These are phyloP conservation scores for Morinoia aosen DNA, from an alignment of 2,888 invertebrate species.

Conservation along the genomic window DNA sequence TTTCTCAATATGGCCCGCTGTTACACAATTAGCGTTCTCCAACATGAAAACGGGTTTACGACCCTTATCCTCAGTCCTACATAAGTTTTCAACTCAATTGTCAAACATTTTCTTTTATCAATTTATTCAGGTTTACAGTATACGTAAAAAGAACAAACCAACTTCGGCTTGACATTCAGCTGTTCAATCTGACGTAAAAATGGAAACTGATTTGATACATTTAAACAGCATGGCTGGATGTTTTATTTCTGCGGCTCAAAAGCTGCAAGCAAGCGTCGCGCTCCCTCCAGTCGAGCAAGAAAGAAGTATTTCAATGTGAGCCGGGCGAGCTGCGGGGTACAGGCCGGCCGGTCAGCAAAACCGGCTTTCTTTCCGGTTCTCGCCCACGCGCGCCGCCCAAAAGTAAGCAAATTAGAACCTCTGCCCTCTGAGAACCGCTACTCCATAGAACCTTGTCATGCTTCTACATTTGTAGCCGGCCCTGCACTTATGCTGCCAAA, in stretches of 20 bases:
- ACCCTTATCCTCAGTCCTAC: too few relatives aligned
- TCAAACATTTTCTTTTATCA: too few relatives aligned
- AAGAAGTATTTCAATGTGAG: not conserved
- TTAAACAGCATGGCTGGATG: not conserved
- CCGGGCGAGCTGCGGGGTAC: not conserved
- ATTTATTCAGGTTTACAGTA: too few relatives aligned
- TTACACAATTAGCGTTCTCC: too few relatives aligned
- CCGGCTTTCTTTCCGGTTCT: conserved; percentile 17
- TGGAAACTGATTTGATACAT: too few relatives aligned
- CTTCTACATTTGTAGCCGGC: not conserved
- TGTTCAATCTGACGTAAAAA: too few relatives aligned
- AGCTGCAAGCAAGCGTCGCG: not conserved
- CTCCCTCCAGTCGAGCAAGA: not conserved
- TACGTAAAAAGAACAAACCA: too few relatives aligned
- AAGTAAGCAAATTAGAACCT: conserved; percentile 12
- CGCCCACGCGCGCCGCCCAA: not conserved
- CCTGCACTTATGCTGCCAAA: not conserved
- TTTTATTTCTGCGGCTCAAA: not conserved
- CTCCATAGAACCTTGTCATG: not conserved
- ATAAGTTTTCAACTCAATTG: too few relatives aligned
- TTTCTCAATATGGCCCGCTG: too few relatives aligned
- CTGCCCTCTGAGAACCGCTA: not conserved
- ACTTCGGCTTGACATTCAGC: too few relatives aligned
- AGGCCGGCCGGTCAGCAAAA: not conserved
- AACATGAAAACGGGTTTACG: too few relatives aligned